Conservation (phyloP, 2,797 vertebrate genomes). For the Mycteria americana region DNA sequence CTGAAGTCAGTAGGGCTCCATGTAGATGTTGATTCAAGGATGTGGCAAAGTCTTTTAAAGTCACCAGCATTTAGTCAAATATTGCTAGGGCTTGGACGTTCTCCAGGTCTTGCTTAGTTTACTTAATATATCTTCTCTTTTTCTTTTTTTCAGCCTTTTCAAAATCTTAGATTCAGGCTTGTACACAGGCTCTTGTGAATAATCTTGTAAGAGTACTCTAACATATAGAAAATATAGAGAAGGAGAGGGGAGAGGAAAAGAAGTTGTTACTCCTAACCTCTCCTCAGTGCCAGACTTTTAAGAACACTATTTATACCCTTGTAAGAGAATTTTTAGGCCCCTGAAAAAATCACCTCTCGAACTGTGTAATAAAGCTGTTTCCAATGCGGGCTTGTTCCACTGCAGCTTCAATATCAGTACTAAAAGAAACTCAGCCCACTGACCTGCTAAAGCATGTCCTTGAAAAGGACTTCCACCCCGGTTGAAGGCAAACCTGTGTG, state of each 20-base stretch:
- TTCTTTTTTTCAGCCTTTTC: neutral
- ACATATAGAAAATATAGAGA: neutral
- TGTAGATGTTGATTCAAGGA: neutral
- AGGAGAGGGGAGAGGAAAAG: fast-evolving
- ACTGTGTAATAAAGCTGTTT: neutral
- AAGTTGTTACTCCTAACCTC: neutral
- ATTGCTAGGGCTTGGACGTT: neutral
- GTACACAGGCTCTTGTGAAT: neutral
- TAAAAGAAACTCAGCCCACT: neutral
- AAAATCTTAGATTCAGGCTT: neutral
- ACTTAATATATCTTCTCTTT: neutral
- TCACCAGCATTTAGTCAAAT: neutral
- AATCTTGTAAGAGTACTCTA: neutral
- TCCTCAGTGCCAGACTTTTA: neutral
- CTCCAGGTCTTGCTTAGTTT: neutral
- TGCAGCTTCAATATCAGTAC: neutral
- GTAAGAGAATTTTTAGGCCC: neutral
- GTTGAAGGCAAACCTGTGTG: neutral
- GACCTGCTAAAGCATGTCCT: neutral
- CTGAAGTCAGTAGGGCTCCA: neutral
- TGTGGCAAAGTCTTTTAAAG: neutral
- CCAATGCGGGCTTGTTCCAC: neutral
- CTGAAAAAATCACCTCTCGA: neutral
- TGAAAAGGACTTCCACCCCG: neutral
- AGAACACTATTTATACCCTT: neutral